Base-by-base conservation (phyloP, 2,888 invertebrate species). In the Andricus curvator region DNA sequence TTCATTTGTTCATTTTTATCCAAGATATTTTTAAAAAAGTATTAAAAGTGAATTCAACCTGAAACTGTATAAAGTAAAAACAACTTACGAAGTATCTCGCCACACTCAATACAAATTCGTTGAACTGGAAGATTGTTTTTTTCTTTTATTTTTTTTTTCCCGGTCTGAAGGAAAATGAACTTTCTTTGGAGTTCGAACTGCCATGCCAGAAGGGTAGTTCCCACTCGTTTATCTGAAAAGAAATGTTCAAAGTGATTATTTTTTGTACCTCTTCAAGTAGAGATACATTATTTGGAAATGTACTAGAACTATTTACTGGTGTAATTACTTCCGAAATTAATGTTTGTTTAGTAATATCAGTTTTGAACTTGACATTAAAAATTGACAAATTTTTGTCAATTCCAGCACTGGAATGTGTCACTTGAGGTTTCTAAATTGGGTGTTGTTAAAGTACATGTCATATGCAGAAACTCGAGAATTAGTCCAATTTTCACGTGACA, bases 171-270 rank as follows among this genome's bases (percentile, higher is more conserved):
- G n/a, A 74, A 74, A 74, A 74, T 56, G 22, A 56, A 56, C 37
- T n/a, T 51, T 37, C 33, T 33, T 37, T 29, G 56, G 33, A 56
- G 33, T 51, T n/a, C 5, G n/a, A 33, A 29, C 29, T 48, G 70
- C 48, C 51, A 25, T 20, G n/a, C 33, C 33, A 51, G 56, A 51
- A 33, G 74, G 74, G 20, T 22, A 20, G 17, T 37, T 56, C 33
- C 29, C 51, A 56, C 33, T 48, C 51, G 51, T 56, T 74, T 51
- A 74, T 74, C 74, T 74, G 74, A 74, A 74, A 74, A 33, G 29
- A 33, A 56, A 74, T 56, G 29, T 74, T 4, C 29, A 74, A 29
- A 25, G 51, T 56, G 56, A 74, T 56, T 56, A 74, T 74, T 74
- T 70, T n/a, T 56, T 29, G 29, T 4, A n/a, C n/a, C 20, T 56